These are phyloP conservation scores for Halcyon chelicuti DNA, from an alignment of 2,797 vertebrate genomes.

Conservation along the genomic window DNA sequence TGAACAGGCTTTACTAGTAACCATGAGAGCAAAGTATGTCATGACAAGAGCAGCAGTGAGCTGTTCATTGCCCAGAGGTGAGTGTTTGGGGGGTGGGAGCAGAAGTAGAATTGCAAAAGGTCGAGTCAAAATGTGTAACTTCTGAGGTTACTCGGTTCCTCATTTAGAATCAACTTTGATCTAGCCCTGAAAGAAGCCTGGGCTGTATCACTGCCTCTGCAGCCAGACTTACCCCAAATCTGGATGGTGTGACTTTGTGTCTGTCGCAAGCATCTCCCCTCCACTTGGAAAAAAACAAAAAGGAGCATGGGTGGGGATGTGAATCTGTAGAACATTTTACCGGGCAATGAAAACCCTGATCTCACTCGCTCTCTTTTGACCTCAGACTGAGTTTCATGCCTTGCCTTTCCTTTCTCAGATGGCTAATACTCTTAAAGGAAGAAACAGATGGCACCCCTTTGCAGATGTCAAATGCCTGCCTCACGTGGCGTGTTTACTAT, in stretches of 20 bases:
- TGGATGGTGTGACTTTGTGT: neutral
- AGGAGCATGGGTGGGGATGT: neutral
- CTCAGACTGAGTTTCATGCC: neutral
- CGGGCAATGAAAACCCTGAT: neutral
- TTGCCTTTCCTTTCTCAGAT: conserved; percentile 20
- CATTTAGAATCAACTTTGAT: neutral
- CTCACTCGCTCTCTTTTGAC: neutral
- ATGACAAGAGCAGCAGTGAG: neutral
- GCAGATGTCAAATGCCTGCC: conserved; percentile 1
- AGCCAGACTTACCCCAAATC: neutral
- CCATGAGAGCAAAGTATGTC: fast-evolving
- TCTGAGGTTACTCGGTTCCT: neutral
- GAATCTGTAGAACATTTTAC: neutral
- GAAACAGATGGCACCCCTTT: conserved; percentile 33
- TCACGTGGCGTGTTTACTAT: neutral
- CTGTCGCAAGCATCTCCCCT: neutral
- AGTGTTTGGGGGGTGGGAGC: neutral
- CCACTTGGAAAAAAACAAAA: neutral
- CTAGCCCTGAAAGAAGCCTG: neutral
- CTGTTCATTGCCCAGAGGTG: neutral
- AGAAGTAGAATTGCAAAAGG: neutral
- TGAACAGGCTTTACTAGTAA: neutral
- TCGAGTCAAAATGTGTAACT: neutral
- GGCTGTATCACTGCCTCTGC: neutral
- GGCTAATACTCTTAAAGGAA: conserved; percentile 11